phyloP scores from a whole-genome alignment of 2,113 vertebrate genomes.

The Spea multiplicata region DNA sequence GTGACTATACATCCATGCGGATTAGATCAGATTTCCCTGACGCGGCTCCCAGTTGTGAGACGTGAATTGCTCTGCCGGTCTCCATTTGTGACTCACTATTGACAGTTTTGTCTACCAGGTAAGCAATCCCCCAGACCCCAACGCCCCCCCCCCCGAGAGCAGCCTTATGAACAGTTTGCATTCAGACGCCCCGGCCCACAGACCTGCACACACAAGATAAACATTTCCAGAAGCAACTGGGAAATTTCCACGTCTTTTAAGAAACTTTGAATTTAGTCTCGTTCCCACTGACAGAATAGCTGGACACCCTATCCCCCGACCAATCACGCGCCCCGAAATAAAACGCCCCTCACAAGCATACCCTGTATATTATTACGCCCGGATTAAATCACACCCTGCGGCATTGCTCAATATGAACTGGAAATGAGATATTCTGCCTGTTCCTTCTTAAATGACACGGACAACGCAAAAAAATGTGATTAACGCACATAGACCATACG shows the following conservation, averaged over 20 bases:
- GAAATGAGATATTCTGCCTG: too few species aligned
- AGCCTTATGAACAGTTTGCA: neutral
- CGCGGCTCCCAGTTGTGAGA: too few species aligned
- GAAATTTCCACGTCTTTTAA: constrained; percentile 29
- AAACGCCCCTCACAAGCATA: neutral
- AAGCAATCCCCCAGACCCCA: neutral
- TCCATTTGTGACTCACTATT: neutral
- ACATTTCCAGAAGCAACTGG: neutral
- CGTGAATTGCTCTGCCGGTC: neutral
- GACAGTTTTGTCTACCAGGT: neutral
- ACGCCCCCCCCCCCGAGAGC: neutral
- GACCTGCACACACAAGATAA: neutral
- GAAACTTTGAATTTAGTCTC: neutral
- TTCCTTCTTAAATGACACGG: too few species aligned
- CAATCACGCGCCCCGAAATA: neutral
- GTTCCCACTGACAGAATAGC: neutral
- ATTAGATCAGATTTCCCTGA: too few species aligned
- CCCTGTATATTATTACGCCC: neutral
- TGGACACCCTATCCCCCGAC: neutral
- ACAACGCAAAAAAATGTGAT: too few species aligned
- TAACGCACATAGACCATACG: too few species aligned
- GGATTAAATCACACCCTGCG: too few species aligned
- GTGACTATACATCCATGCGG: too few species aligned
- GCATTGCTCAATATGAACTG: too few species aligned
- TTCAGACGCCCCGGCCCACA: neutral